Conservation (phyloP, 2,797 vertebrate species). For the Rhinoraja longicauda region DNA sequence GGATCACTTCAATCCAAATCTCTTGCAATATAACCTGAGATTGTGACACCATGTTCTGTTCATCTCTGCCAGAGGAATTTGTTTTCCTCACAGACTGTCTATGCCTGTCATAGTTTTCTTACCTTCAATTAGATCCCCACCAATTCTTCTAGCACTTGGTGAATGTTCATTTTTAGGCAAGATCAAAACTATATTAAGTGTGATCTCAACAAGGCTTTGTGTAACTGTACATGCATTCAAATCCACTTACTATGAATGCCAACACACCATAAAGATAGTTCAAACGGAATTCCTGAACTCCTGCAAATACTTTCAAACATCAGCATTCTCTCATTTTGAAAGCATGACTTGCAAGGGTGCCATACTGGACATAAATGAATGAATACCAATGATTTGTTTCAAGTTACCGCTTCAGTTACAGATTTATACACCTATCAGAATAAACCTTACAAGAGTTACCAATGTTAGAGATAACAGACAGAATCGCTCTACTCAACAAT, state of each 20-base stretch:
- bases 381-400: not conserved
- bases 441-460: not conserved
- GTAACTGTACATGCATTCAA: too few species aligned
- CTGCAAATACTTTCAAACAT: not conserved
- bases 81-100: too few species aligned
- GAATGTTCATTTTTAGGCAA: too few species aligned
- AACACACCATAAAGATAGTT: not conserved
- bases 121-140: too few species aligned
- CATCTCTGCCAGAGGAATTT: too few species aligned
- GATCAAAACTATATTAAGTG: too few species aligned
- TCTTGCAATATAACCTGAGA: too few species aligned
- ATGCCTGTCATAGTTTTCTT: too few species aligned
- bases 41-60: too few species aligned
- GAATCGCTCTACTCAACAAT: not conserved
- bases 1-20: too few species aligned
- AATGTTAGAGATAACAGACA: not conserved
- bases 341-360: not conserved
- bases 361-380: not conserved
- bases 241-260: not conserved
- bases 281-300: not conserved
- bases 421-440: not conserved
- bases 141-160: too few species aligned
- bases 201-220: too few species aligned
- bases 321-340: not conserved
- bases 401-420: not conserved